A percentile compares a stretch with the other conserved stretches of the same genome.
Conservation (phyloP, 23 tunicate species). For the Styela clava region DNA sequence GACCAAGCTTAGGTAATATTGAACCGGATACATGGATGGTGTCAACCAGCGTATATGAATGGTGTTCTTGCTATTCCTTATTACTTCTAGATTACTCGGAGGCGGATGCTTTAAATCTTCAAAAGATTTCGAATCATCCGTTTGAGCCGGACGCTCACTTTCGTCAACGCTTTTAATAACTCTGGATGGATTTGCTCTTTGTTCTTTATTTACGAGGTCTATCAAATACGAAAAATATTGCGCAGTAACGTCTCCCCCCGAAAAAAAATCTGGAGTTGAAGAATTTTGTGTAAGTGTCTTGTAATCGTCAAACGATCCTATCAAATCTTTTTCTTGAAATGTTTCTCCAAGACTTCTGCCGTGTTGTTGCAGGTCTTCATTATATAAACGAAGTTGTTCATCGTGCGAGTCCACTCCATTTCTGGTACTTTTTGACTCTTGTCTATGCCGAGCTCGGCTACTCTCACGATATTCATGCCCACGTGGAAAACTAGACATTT, state of each 20-base stretch:
- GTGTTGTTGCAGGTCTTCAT: background rate
- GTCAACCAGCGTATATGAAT: background rate
- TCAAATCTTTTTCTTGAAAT: background rate
- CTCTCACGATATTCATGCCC: background rate
- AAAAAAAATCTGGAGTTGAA: background rate
- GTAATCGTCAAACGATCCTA: background rate
- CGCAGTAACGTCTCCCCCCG: background rate
- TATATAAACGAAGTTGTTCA: background rate
- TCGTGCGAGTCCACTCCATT: background rate
- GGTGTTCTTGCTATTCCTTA: background rate
- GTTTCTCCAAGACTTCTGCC: background rate
- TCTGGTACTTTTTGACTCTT: background rate
- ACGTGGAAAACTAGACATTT: background rate
- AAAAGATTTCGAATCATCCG: background rate
- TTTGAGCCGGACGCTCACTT: background rate
- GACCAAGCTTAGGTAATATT: background rate
- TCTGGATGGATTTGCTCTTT: background rate
- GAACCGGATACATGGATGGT: background rate
- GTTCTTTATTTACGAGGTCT: background rate
- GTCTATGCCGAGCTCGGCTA: background rate
- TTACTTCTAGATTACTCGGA: background rate
- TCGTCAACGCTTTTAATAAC: background rate
- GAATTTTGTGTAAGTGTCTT: background rate
- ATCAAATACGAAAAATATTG: background rate
- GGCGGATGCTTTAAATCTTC: background rate